Conservation (phyloP, 2,888 invertebrate genomes). For the Muscina levida region DNA sequence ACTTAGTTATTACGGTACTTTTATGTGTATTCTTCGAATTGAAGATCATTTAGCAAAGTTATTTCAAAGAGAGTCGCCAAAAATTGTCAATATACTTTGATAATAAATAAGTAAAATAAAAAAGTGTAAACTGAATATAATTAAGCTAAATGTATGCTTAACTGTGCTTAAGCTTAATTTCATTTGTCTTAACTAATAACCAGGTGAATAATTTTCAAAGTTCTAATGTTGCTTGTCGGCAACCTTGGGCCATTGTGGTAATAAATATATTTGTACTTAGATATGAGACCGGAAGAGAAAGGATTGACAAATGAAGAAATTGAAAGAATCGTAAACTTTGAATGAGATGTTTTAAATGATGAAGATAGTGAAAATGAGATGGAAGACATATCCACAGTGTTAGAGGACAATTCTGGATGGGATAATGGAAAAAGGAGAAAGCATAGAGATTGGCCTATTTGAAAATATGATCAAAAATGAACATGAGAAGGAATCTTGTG, state of each 20-base stretch:
- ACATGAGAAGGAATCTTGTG: background rate
- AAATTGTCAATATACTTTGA: background rate
- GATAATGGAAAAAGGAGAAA: background rate
- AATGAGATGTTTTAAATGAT: conserved; percentile 54
- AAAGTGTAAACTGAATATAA: background rate
- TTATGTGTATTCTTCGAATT: background rate
- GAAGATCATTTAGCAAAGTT: background rate
- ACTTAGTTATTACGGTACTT: background rate
- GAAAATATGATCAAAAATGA: background rate
- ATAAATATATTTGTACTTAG: too few relatives aligned
- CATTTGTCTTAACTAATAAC: too few relatives aligned
- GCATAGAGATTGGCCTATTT: background rate
- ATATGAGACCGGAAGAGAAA: too few relatives aligned
- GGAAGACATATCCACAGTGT: background rate
- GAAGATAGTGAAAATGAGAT: conserved; percentile 38
- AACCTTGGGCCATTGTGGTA: conserved; percentile 44
- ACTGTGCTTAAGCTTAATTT: too few relatives aligned
- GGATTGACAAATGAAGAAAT: conserved; percentile 40
- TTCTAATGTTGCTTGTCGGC: too few relatives aligned
- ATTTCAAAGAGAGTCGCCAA: background rate
- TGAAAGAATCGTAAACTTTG: conserved; percentile 42
- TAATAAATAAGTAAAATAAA: background rate
- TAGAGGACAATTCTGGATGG: too few relatives aligned
- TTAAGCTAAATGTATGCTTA: too few relatives aligned
- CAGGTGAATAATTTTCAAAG: too few relatives aligned